Evolutionary conservation across 2,888 invertebrate species (phyloP), one percentile per base, ranked within the genome.

Genomic region (Spicauda simplicius): DNA sequence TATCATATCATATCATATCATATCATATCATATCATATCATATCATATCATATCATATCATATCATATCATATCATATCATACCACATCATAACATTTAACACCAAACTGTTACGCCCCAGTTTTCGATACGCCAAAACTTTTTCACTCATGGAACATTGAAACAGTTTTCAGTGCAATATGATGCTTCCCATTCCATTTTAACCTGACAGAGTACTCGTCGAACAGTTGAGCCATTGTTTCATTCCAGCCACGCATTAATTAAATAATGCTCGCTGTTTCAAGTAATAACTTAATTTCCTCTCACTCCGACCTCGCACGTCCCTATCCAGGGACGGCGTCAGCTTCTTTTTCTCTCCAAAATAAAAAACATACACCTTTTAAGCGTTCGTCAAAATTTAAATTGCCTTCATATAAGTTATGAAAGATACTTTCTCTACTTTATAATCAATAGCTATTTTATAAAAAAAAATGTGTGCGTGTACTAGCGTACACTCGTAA

Each of bases 241-340:
- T n/a, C 45, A 45, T 45, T 41, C 45, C 45, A 1, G 6, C 45
- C 45, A n/a, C n/a, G 45, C 45, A 45, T 45, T 45, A 45, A 56
- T 55, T 16, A 33, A 55, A 55, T 55, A 33, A 33, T 55, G n/a
- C 12, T 33, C 4, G 16, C 16, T 3, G 16, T 16, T 55, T 33
- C n/a, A 55, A 55, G 30, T 55, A 56, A 56, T 56, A 56, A 37
- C 18, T 37, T 56, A 37, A 56, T 56, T 33, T 18, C 30, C 16
- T 56, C 33, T 56, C 33, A 10, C 33, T 48, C n/a, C 45, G 45
- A n/a, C 7, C 45, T 45, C 45, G 45, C 45, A 45, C 45, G 45
- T 45, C 7, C n/a, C 45, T 11, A n/a, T 45, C 45, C 45, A 45
- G 45, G 45, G 45, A 10, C n/a, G 45, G 45, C 45, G n/a, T 45